A percentile compares a stretch with the other conserved stretches of the same genome.
Evolutionary conservation across 2,888 invertebrate genomes (phyloP).

Genomic region (Linnaemya vulpina): DNA sequence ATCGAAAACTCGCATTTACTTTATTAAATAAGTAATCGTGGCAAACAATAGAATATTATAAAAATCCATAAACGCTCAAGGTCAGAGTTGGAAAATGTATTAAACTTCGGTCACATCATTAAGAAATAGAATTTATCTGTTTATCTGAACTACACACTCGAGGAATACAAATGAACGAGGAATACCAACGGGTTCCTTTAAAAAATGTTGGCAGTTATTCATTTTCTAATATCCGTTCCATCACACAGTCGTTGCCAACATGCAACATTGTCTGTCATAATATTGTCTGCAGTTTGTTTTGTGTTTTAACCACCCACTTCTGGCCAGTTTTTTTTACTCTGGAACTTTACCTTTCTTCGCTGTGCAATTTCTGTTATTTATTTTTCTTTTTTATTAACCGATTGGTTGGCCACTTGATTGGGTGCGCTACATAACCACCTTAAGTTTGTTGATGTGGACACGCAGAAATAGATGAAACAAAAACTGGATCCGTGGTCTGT

Average conservation of each 20-base stretch:
- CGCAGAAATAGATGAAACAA: no score
- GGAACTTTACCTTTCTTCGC: slow-evolving; percentile 9
- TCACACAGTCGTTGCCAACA: slow-evolving; percentile 10
- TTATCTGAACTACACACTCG: slow-evolving; percentile 11
- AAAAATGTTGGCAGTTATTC: not conserved
- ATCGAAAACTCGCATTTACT: not conserved
- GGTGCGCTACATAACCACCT: not conserved
- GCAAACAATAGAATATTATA: not conserved
- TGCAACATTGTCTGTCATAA: slow-evolving; percentile 30
- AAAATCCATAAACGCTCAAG: slow-evolving; percentile 41
- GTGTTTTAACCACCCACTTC: not conserved
- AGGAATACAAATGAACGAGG: not conserved
- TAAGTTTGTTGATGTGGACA: no score
- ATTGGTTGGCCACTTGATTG: not conserved
- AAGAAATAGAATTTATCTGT: slow-evolving; percentile 10
- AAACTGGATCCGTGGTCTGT: no score
- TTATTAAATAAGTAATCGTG: not conserved
- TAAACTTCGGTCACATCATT: slow-evolving; percentile 28
- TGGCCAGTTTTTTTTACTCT: not conserved
- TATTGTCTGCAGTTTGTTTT: not conserved
- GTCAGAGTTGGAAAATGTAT: slow-evolving; percentile 15
- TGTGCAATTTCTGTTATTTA: not conserved
- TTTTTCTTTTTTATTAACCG: not conserved
- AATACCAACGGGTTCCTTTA: not conserved
- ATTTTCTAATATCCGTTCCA: not conserved